phyloP scores from a whole-genome alignment of 2,797 vertebrate genomes.

The Holocentrus rufus region DNA sequence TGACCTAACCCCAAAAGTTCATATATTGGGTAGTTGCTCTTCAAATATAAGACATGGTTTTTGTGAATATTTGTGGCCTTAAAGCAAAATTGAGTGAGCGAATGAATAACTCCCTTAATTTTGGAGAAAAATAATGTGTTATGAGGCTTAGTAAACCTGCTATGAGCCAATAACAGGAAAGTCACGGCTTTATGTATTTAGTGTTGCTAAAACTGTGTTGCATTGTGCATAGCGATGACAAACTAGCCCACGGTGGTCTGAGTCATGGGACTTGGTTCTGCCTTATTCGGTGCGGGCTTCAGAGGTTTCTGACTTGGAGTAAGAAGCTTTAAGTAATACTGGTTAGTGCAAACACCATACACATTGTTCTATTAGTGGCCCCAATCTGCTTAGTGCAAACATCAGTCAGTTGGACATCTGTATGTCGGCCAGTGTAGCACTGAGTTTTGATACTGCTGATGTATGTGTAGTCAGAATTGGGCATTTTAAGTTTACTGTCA shows the following conservation, averaged over 20 bases:
- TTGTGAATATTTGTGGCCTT: conserved; percentile 50
- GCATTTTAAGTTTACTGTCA: not conserved
- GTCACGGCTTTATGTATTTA: conserved; percentile 30
- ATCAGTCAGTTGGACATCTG: conserved; percentile 61
- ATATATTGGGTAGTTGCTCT: conserved; percentile 17
- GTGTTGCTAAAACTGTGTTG: conserved; percentile 15
- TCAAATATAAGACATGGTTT: not conserved
- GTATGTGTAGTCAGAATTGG: conserved; percentile 14
- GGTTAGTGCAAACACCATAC: conserved; percentile 57
- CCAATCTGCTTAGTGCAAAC: conserved; percentile 67
- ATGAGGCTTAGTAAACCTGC: conserved; percentile 31
- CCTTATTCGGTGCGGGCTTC: conserved; percentile 55
- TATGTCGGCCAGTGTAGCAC: conserved; percentile 18
- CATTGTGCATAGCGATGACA: conserved; percentile 13
- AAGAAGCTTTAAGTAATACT: conserved; percentile 78
- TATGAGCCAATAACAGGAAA: conserved; percentile 18
- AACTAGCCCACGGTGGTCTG: conserved; percentile 47
- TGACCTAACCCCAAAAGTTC: not conserved
- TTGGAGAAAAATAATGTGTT: conserved; percentile 16
- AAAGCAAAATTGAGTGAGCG: conserved; percentile 29
- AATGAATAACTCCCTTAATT: conserved; percentile 2
- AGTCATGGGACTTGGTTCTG: conserved; percentile 66
- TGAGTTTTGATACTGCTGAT: not conserved
- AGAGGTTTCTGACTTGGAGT: conserved; percentile 64
- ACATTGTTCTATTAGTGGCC: conserved; percentile 60